These are phyloP conservation scores for Uria lomvia DNA, from an alignment of 2,113 vertebrate species.

Conservation along the genomic window DNA sequence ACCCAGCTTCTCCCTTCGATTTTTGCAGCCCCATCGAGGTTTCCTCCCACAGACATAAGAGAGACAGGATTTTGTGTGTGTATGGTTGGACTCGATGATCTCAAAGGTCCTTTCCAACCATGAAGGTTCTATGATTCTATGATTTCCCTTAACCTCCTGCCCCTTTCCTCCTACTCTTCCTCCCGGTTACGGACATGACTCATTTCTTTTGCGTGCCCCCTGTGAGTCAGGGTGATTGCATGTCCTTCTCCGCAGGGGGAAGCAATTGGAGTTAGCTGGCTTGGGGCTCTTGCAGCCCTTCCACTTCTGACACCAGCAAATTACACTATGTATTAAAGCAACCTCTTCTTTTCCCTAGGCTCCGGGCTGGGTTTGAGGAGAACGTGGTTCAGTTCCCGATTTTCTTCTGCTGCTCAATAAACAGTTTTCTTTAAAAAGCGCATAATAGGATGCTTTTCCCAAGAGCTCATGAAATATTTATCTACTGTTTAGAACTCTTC, in stretches of 20 bases:
- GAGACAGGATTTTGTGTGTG: neutral
- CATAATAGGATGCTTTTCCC: neutral
- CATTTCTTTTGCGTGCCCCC: neutral
- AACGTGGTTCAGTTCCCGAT: neutral
- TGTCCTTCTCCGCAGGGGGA: rapidly evolving
- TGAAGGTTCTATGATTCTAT: too few species aligned
- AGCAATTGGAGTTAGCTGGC: neutral
- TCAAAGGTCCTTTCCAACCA: too few species aligned
- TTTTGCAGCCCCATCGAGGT: neutral
- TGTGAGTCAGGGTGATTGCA: neutral
- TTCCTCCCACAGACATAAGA: neutral
- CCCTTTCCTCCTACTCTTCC: neutral
- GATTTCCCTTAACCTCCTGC: neutral
- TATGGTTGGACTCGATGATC: too few species aligned
- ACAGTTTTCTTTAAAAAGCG: neutral
- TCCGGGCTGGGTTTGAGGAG: neutral
- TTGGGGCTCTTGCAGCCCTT: neutral
- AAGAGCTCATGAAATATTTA: conserved; percentile 4
- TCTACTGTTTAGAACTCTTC: neutral
- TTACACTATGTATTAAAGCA: neutral
- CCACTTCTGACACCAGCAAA: neutral
- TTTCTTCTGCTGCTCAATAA: neutral
- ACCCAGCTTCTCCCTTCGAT: neutral
- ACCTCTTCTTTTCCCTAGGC: neutral
- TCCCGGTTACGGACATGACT: neutral